Conservation (phyloP, 2,113 vertebrate species). For the Ariopsis seemanni region DNA sequence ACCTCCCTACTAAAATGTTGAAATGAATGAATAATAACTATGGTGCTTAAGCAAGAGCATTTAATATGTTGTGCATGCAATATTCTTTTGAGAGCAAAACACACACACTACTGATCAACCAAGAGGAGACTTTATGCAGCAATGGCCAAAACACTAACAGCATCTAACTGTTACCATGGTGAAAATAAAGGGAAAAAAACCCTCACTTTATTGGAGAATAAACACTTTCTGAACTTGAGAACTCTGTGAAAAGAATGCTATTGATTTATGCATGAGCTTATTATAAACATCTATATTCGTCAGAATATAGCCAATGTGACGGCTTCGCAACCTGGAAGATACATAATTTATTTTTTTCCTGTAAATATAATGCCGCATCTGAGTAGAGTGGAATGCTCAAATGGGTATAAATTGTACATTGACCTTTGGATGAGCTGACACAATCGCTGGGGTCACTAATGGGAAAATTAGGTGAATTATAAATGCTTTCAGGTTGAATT, state of each 20-base stretch:
- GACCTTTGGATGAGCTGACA: not conserved
- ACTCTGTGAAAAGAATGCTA: not conserved
- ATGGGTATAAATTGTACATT: conserved; percentile 9
- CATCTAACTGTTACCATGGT: no score
- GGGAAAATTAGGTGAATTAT: conserved; percentile 36
- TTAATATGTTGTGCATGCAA: no score
- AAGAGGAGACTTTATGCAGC: not conserved
- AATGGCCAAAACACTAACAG: no score
- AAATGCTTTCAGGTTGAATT: conserved; percentile 36
- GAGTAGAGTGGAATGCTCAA: not conserved
- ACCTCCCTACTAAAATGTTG: no score
- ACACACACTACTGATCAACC: not conserved
- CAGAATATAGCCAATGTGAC: not conserved
- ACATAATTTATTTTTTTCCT: not conserved
- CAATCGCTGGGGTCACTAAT: conserved; percentile 36
- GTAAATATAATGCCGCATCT: not conserved
- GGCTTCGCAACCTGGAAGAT: not conserved
- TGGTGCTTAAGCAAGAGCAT: no score
- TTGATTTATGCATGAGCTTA: not conserved
- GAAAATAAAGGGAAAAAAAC: no score
- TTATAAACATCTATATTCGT: not conserved
- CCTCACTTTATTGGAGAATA: not conserved
- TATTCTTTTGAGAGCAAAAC: no score
- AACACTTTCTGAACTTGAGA: not conserved
- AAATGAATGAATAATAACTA: no score